phyloP scores from a whole-genome alignment of 2,797 vertebrate species.

The Dicrostonyx torquatus region DNA sequence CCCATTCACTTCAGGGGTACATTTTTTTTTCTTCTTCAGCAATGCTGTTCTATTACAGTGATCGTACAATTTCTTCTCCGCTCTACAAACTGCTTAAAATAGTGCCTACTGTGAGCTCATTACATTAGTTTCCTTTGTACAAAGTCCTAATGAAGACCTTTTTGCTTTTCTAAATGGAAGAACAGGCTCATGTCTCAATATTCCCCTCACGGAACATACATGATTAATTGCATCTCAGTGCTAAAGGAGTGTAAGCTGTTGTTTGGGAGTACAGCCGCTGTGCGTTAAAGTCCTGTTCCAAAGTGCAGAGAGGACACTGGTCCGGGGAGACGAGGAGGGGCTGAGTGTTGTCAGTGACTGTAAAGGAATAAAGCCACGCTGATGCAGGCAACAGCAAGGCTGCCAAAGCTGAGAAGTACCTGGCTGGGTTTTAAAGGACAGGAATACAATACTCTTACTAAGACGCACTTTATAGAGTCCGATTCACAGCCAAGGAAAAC shows the following conservation, averaged over 20 bases:
- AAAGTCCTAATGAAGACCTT: conserved; percentile 42
- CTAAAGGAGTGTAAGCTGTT: not conserved
- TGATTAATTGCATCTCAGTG: not conserved
- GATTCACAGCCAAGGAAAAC: conserved; percentile 87
- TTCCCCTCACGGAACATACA: not conserved
- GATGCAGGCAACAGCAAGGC: conserved; percentile 74
- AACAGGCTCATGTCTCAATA: not conserved
- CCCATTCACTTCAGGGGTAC: not conserved
- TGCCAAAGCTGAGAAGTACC: conserved; percentile 85
- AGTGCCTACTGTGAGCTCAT: not conserved
- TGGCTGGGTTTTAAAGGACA: conserved; percentile 86
- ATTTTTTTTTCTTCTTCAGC: not conserved
- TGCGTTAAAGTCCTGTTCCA: conserved; percentile 15
- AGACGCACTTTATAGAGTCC: conserved; percentile 83
- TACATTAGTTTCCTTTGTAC: not conserved
- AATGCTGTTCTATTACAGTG: not conserved
- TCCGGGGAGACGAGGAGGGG: not conserved
- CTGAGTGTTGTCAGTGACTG: conserved; percentile 66
- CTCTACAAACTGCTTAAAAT: not conserved
- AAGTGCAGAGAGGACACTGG: conserved; percentile 5
- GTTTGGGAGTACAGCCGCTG: not conserved
- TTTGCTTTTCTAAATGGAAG: conserved; percentile 48
- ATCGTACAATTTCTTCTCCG: not conserved
- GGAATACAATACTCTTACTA: conserved; percentile 84
- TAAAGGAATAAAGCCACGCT: conserved; percentile 77